These are phyloP conservation scores for Temnothorax unifasciatus DNA, from an alignment of 2,888 invertebrate species.

Conservation along the genomic window DNA sequence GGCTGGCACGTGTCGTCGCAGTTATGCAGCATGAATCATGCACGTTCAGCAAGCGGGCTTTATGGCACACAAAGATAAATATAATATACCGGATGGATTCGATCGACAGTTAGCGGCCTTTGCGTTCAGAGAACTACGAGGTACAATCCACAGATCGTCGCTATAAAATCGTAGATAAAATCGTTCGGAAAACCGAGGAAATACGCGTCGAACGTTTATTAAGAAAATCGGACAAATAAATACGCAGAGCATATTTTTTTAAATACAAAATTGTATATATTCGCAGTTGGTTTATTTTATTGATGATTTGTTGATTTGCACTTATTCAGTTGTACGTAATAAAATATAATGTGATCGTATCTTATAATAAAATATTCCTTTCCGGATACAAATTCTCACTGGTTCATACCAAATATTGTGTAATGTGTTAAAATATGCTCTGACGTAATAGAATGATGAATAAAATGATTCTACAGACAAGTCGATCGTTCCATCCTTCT, in stretches of 20 bases:
- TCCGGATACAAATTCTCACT: neutral
- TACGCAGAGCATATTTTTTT: neutral
- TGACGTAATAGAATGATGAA: neutral
- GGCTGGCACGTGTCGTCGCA: conserved; percentile 27
- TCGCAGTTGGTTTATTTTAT: neutral
- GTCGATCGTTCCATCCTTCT: conserved; percentile 14
- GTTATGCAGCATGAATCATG: conserved; percentile 33
- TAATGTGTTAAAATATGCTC: conserved; percentile 11
- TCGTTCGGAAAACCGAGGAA: neutral
- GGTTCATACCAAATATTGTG: neutral
- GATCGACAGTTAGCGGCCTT: neutral
- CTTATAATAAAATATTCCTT: neutral
- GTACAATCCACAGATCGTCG: neutral
- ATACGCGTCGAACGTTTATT: neutral
- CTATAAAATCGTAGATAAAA: neutral
- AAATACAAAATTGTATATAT: neutral
- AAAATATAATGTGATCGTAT: neutral
- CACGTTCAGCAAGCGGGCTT: conserved; percentile 36
- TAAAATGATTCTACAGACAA: neutral
- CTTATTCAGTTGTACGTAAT: neutral
- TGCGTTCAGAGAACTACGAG: neutral
- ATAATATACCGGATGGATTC: conserved; percentile 42
- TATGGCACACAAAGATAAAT: conserved; percentile 51
- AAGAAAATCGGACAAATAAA: neutral
- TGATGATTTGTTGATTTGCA: neutral